phyloP scores from a whole-genome alignment of 2,888 invertebrate species.

The Scaptomyza parva region DNA sequence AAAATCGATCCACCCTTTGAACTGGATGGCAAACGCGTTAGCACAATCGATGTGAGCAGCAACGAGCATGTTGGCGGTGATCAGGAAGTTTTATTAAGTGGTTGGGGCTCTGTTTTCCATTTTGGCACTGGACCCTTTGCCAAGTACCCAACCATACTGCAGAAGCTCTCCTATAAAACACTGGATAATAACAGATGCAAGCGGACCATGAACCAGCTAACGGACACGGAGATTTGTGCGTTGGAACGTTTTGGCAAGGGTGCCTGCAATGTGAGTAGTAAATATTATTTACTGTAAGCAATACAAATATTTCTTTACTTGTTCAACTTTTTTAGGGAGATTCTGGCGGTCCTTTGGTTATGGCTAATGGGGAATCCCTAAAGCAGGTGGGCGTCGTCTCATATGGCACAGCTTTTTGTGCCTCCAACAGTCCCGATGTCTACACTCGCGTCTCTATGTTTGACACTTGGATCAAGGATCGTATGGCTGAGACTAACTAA shows the following conservation, averaged over 20 bases:
- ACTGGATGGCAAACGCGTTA: conserved; percentile 79
- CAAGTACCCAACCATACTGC: conserved; percentile 79
- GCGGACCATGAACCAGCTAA: conserved; percentile 75
- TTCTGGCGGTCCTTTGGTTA: conserved; percentile 84
- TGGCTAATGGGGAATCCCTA: conserved; percentile 72
- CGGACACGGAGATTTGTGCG: conserved; percentile 84
- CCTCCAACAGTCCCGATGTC: conserved; percentile 83
- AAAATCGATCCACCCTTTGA: conserved; percentile 79
- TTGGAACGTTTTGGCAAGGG: conserved; percentile 82
- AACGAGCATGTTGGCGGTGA: conserved; percentile 73
- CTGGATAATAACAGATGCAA: conserved; percentile 81
- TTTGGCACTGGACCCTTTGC: conserved; percentile 81
- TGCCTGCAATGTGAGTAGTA: conserved; percentile 83
- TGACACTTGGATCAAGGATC: conserved; percentile 81
- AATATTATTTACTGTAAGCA: rapidly evolving
- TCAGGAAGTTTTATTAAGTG: conserved; percentile 77
- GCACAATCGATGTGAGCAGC: conserved; percentile 83
- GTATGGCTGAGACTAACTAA: conserved; percentile 48
- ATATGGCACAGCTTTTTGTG: conserved; percentile 83
- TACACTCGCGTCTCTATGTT: conserved; percentile 84
- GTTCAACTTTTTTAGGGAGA: conserved; percentile 76
- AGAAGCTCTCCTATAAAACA: conserved; percentile 79
- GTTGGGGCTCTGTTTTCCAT: conserved; percentile 83
- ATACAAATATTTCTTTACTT: neutral
- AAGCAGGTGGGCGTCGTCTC: conserved; percentile 84